Base-by-base conservation (phyloP, 92 coral and sea anemone genomes). In the Nematostella vectensis region DNA sequence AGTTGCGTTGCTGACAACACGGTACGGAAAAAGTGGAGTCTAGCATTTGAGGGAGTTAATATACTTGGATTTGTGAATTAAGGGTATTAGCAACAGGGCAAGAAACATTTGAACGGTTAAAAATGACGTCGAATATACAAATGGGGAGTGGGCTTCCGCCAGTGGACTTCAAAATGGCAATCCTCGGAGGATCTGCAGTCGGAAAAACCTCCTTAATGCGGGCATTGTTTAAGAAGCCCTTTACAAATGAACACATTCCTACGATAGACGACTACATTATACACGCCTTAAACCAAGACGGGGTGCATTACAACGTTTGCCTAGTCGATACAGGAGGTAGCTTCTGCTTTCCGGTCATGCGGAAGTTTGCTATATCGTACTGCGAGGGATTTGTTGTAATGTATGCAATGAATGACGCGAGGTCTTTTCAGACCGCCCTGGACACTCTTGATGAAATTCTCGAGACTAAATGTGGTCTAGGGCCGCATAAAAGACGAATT, bases 281-380 rank as follows among this genome's bases (percentile, higher is more conserved):
- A 9, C 95, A 80, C 44, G 61, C 74, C 2, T 36, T 85, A 1
- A 49, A 55, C 12, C 68, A 73, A 18, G 80, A 81, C 16, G 95
- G 95, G 8, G 37, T 49, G 9, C 70, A 55, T 44, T 57, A 47
- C 2, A 75, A 80, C 11, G 51, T 76, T 29, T 76, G 95, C 21
- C 61, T 85, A 11, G 88, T 72, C 18, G 95, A 85, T 37, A 85
- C 95, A 0, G 76, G 80, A 2, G 95, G 88, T 11, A 80, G 80
- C 12, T 80, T 74, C 27, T 51, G 76, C 0, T 85, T 85, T 52
- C 95, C 95, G 20, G 95, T 74, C 30, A 85, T 85, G 95, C 51
- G 84, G 47, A 63, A 66, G 17, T 67, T 85, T 27, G 88, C 95
- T 0, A 59, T 85, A 15, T 57, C 69, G n/a, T 69, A 55, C 29